Evolutionary conservation across 2,113 vertebrate species (phyloP).

Genomic region (Bucco capensis): DNA sequence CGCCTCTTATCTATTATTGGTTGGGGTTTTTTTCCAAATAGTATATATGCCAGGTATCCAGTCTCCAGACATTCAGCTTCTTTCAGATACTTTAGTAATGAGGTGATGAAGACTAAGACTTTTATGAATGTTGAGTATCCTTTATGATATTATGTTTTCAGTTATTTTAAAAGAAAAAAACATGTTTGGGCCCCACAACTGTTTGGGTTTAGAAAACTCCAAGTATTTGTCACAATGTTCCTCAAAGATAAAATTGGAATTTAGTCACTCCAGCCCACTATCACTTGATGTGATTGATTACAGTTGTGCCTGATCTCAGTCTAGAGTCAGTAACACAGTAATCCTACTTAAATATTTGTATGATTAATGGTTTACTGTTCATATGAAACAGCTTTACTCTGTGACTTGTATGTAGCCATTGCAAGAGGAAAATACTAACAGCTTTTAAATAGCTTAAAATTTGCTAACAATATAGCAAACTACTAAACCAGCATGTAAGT

Average conservation of each 20-base stretch:
- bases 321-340: neutral
- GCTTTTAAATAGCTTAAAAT: conserved; percentile 14
- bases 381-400: neutral
- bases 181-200: neutral
- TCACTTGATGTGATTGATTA: neutral
- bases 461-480: neutral
- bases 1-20: neutral
- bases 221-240: neutral
- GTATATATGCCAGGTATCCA: neutral
- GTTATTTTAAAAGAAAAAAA: neutral
- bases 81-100: neutral
- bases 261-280: neutral
- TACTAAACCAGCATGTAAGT: neutral
- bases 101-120: neutral
- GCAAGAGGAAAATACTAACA: neutral
- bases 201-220: neutral
- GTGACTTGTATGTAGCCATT: neutral
- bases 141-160: neutral
- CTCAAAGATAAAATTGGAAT: neutral
- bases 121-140: neutral
- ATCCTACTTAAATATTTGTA: neutral
- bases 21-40: neutral
- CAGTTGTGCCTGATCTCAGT: neutral
- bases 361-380: neutral
- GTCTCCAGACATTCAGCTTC: neutral